phyloP scores from a whole-genome alignment of 2,888 invertebrate species.

The Aspidiotus rigidus region DNA sequence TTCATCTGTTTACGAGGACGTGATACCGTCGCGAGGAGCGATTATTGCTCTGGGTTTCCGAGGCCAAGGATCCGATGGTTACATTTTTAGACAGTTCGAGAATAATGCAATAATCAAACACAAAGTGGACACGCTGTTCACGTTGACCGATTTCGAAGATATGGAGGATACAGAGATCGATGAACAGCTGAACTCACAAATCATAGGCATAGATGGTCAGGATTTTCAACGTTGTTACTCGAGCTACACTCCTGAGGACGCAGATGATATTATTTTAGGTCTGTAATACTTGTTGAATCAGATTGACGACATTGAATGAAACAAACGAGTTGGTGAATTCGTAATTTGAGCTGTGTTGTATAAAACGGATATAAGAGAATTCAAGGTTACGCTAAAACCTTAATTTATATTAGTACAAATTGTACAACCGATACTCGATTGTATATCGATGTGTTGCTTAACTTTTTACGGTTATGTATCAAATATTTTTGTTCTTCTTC shows the following conservation, averaged over 20 bases:
- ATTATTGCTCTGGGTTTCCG: constrained; percentile 23
- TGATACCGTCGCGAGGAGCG: constrained; percentile 13
- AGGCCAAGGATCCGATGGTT: constrained; percentile 19
- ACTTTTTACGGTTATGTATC: no score
- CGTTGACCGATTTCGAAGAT: constrained; percentile 20
- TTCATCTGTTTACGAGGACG: constrained; percentile 23
- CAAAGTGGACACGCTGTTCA: constrained; percentile 27
- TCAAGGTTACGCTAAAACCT: no score
- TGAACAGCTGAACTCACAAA: constrained; percentile 13
- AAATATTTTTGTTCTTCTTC: no score
- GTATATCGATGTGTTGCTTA: no score
- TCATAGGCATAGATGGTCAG: constrained; percentile 5
- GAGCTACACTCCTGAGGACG: constrained; percentile 19
- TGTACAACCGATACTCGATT: no score
- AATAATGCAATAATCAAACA: constrained; percentile 24
- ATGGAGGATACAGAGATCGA: constrained; percentile 14
- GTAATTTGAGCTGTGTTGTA: no score
- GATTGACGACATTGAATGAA: no score
- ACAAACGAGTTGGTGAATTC: no score
- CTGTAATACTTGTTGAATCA: background rate
- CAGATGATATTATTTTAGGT: constrained; percentile 22
- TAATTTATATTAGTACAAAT: no score
- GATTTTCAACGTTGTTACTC: constrained; percentile 18
- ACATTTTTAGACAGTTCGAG: constrained; percentile 19
- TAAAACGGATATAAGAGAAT: no score